These are phyloP conservation scores for Dolichopus griseipennis DNA, from an alignment of 2,888 invertebrate genomes.

Conservation along the genomic window DNA sequence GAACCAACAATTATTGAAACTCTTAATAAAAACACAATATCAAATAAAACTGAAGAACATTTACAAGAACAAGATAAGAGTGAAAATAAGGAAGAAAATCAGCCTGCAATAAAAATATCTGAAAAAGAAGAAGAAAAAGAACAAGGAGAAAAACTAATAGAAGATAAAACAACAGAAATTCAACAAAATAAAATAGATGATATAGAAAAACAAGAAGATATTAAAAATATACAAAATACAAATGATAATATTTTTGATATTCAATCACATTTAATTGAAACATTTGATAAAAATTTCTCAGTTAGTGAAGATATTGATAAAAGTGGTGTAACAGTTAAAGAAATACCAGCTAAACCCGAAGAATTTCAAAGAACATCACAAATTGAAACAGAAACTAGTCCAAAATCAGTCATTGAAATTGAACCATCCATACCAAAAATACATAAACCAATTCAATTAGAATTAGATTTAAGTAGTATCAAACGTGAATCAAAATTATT, in stretches of 20 bases:
- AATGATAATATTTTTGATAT: conserved; percentile 32
- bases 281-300: conserved; percentile 29
- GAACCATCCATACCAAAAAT: conserved; percentile 34
- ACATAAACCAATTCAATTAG: conserved; percentile 30
- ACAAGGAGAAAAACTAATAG: conserved; percentile 13
- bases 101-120: neutral
- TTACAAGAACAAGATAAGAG: neutral
- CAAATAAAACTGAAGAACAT: conserved; percentile 19
- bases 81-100: conserved; percentile 7
- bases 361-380: conserved; percentile 36
- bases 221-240: conserved; percentile 1
- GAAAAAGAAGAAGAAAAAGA: conserved; percentile 16
- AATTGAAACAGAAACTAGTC: conserved; percentile 29
- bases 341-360: conserved; percentile 34
- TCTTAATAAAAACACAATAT: conserved; percentile 31
- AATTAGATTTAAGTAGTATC: conserved; percentile 8
- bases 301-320: conserved; percentile 29
- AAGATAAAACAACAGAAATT: conserved; percentile 17
- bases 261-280: conserved; percentile 42
- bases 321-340: conserved; percentile 33
- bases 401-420: conserved; percentile 35
- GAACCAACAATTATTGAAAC: conserved; percentile 39
- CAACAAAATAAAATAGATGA: conserved; percentile 16
- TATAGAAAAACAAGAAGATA: conserved; percentile 11
- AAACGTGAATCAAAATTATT: conserved; percentile 5